Conservation (phyloP, 2,113 vertebrate species). For the Glaucidium brasilianum region DNA sequence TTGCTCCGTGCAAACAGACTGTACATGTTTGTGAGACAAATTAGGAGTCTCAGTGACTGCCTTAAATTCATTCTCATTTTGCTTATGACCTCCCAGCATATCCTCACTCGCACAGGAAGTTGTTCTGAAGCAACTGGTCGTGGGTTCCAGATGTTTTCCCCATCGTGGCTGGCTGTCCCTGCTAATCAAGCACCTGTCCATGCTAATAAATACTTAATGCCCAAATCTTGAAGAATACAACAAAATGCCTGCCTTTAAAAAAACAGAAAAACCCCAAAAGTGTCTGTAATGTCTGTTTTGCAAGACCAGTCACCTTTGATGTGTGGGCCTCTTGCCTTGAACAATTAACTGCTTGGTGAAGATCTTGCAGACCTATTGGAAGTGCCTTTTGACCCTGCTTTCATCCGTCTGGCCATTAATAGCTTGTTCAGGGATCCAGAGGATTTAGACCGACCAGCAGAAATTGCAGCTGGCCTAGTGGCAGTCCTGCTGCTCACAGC, state of each 20-base stretch:
- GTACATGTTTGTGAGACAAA: neutral
- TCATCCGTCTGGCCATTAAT: neutral
- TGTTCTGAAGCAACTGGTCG: neutral
- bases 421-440: neutral
- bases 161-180: neutral
- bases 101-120: neutral
- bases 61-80: neutral
- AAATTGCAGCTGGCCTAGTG: neutral
- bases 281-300: neutral
- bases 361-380: neutral
- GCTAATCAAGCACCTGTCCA: neutral
- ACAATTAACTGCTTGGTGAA: accelerated
- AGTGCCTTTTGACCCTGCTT: constrained; percentile 1
- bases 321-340: neutral
- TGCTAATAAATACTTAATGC: neutral
- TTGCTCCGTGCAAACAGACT: neutral
- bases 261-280: neutral
- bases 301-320: neutral
- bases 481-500: neutral
- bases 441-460: neutral
- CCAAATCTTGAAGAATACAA: neutral
- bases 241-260: neutral
- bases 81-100: neutral
- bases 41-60: neutral
- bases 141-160: neutral